Conservation (phyloP, 2,113 vertebrate species). For the Cercocebus atys region DNA sequence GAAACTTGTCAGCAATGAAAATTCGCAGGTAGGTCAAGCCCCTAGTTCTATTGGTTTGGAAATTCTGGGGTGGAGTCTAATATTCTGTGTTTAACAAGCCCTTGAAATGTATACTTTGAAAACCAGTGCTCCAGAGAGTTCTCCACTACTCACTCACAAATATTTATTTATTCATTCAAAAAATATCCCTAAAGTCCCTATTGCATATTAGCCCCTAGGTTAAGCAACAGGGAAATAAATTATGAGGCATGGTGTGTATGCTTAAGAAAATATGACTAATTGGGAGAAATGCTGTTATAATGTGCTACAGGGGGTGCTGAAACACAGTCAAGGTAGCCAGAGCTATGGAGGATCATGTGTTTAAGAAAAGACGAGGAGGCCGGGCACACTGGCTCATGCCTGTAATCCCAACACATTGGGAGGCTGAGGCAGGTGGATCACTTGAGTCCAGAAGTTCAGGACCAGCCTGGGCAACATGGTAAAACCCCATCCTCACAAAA, state of each 20-base stretch:
- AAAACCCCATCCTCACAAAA: no score
- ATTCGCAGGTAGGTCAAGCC: neutral
- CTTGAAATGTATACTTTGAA: neutral
- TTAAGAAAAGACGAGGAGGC: neutral
- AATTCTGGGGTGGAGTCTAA: neutral
- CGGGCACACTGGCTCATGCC: no score
- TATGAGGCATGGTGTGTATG: neutral
- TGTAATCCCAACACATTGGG: no score
- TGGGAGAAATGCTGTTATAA: neutral
- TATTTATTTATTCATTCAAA: neutral
- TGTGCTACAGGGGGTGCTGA: rapidly evolving
- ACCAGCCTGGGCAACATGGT: no score
- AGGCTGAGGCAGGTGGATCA: no score
- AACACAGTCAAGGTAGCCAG: neutral
- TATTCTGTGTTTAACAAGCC: neutral
- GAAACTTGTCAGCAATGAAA: neutral
- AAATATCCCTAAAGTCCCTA: neutral
- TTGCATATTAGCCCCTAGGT: neutral
- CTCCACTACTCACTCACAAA: neutral
- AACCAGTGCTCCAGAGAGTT: neutral
- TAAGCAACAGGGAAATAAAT: neutral
- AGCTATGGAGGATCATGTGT: rapidly evolving
- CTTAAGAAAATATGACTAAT: neutral
- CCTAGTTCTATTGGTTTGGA: neutral
- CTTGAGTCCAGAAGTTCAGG: no score